A percentile compares a stretch with the other conserved stretches of the same genome.
phyloP scores from a whole-genome alignment of 1,140 invertebrate species.

The Wasmannia auropunctata region DNA sequence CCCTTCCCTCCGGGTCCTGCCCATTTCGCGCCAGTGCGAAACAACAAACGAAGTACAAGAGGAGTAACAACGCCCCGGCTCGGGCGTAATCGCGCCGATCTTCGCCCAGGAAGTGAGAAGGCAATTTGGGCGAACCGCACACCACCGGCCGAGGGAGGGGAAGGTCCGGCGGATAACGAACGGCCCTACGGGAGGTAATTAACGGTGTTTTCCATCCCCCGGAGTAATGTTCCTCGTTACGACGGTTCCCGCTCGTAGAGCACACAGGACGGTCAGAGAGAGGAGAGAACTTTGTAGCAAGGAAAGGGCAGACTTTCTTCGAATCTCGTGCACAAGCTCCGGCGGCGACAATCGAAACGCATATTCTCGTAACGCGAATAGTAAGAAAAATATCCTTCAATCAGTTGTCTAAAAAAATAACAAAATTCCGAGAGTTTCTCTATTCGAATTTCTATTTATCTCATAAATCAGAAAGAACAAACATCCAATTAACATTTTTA shows the following conservation, averaged over 20 bases:
- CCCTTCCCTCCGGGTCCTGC: background rate
- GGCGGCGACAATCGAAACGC: background rate
- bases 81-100: slow-evolving; percentile 79
- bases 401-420: background rate
- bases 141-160: slow-evolving; percentile 49
- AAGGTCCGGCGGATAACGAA: slow-evolving; percentile 82
- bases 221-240: slow-evolving; percentile 84
- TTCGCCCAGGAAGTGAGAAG: slow-evolving; percentile 82
- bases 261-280: slow-evolving; percentile 18
- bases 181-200: slow-evolving; percentile 81
- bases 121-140: slow-evolving; percentile 82
- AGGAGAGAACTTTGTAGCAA: slow-evolving; percentile 33
- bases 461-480: background rate
- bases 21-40: slow-evolving; percentile 62
- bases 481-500: background rate
- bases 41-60: slow-evolving; percentile 76
- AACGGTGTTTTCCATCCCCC: slow-evolving; percentile 81
- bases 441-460: background rate
- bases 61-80: slow-evolving; percentile 41
- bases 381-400: background rate
- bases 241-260: slow-evolving; percentile 74
- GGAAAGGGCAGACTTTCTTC: slow-evolving; percentile 50
- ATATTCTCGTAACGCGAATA: background rate
- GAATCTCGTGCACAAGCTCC: background rate
- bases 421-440: background rate